Percentiles rank a stretch among this genome's conserved stretches.
Evolutionary conservation across 1,140 invertebrate genomes (phyloP).

Genomic region (Plectrocnemia conspersa): DNA sequence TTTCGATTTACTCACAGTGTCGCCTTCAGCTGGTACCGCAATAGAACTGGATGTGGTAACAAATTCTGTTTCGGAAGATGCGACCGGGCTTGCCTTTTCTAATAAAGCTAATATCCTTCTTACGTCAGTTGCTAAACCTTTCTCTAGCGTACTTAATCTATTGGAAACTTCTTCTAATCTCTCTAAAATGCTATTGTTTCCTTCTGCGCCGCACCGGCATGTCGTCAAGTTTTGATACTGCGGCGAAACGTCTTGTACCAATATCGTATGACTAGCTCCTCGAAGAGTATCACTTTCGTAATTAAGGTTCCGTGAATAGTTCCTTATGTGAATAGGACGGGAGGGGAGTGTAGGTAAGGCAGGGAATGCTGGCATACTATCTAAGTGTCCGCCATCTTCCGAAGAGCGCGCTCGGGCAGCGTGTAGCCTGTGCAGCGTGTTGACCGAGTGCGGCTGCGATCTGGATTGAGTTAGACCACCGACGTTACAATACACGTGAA

Average conservation of each 20-base stretch:
- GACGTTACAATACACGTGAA: constrained; percentile 37
- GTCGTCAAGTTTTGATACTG: constrained; percentile 45
- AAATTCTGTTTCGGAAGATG: constrained; percentile 46
- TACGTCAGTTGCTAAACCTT: constrained; percentile 61
- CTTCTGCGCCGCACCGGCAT: constrained; percentile 36
- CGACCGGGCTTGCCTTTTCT: constrained; percentile 52
- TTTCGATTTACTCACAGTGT: constrained; percentile 36
- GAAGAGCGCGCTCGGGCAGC: constrained; percentile 19
- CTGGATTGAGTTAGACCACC: constrained; percentile 40
- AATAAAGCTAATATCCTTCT: constrained; percentile 61
- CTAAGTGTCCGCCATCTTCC: constrained; percentile 27
- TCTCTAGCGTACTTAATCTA: constrained; percentile 59
- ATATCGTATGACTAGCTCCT: constrained; percentile 29
- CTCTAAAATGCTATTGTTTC: constrained; percentile 41
- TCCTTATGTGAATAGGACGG: constrained; percentile 26
- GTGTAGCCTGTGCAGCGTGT: constrained; percentile 44
- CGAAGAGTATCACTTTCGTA: constrained; percentile 23
- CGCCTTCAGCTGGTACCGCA: constrained; percentile 40
- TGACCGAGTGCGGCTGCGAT: constrained; percentile 48
- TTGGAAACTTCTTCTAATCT: constrained; percentile 62
- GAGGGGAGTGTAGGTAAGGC: constrained; percentile 20
- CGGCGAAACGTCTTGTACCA: constrained; percentile 43
- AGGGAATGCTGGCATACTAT: constrained; percentile 26
- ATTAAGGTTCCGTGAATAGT: constrained; percentile 29
- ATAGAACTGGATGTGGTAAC: constrained; percentile 42